A percentile compares a stretch with the other conserved stretches of the same genome.
phyloP scores from a whole-genome alignment of 2,797 vertebrate genomes.

The Pseudochirops corinnae region DNA sequence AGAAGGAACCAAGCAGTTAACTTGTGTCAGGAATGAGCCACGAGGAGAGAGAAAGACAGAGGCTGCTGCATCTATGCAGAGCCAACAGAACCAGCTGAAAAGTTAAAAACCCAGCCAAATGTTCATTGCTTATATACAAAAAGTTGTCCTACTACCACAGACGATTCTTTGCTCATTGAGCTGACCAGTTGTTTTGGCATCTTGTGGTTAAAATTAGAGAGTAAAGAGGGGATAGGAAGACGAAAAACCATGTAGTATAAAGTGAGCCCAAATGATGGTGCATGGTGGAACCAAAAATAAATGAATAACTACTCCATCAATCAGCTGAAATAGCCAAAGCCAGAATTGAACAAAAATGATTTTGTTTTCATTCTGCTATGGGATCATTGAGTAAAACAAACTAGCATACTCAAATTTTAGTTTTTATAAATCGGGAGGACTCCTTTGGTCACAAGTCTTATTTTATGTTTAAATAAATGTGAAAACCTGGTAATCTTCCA shows the following conservation, averaged over 20 bases:
- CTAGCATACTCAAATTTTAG: not conserved
- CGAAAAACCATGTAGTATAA: not conserved
- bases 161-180: not conserved
- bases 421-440: conserved; percentile 18
- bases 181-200: not conserved
- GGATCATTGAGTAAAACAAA: not conserved
- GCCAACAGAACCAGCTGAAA: conserved; percentile 30
- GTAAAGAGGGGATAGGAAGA: not conserved
- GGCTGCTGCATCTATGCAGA: not conserved
- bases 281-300: not conserved
- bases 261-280: not conserved
- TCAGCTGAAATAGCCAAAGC: conserved; percentile 23
- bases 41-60: conserved; percentile 63
- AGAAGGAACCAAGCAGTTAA: conserved; percentile 52
- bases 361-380: conserved; percentile 15
- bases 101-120: not conserved
- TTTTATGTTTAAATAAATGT: conserved; percentile 47
- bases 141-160: not conserved
- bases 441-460: not conserved
- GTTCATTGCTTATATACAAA: not conserved
- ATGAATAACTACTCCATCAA: not conserved
- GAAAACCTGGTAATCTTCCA: conserved; percentile 4
- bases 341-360: conserved; percentile 10
- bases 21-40: conserved; percentile 73
- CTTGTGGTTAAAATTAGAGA: conserved; percentile 9